Evolutionary conservation across 2,888 invertebrate genomes (phyloP).

Genomic region (Chloromyia formosa): DNA sequence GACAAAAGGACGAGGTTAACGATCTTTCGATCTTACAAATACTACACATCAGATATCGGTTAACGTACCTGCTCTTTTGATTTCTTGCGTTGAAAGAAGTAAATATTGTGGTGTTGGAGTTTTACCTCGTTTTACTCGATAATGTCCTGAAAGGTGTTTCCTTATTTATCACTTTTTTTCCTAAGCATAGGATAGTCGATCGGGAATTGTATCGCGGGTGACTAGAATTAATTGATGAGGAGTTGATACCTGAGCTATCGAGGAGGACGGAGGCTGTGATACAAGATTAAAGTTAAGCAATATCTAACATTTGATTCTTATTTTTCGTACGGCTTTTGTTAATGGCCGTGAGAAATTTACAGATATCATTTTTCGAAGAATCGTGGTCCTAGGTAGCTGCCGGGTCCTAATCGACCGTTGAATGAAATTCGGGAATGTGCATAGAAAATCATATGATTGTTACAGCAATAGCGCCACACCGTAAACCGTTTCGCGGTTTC

Average conservation of each 20-base stretch:
- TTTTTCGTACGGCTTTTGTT: not conserved
- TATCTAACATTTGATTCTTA: constrained; percentile 13
- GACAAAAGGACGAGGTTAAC: constrained; percentile 36
- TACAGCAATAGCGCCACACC: no score
- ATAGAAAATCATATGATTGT: no score
- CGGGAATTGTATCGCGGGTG: not conserved
- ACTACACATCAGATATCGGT: not conserved
- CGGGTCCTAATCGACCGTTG: no score
- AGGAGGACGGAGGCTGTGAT: not conserved
- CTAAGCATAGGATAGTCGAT: not conserved
- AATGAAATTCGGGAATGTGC: no score
- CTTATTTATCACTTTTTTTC: constrained; percentile 27
- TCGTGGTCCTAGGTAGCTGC: not conserved
- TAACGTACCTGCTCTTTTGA: not conserved
- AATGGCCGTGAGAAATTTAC: constrained; percentile 23
- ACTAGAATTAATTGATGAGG: constrained; percentile 26
- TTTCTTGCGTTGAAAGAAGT: constrained; percentile 16
- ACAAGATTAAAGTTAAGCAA: constrained; percentile 25
- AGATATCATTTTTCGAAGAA: not conserved
- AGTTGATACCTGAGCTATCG: constrained; percentile 11
- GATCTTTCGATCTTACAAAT: constrained; percentile 16
- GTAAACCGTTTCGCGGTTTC: no score
- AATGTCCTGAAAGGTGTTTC: constrained; percentile 20
- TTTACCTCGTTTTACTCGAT: constrained; percentile 2
- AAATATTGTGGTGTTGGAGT: constrained; percentile 24